A percentile compares a stretch with the other conserved stretches of the same genome.
Evolutionary conservation across 2,888 invertebrate genomes (phyloP).

Genomic region (Monoplex corrugatus): DNA sequence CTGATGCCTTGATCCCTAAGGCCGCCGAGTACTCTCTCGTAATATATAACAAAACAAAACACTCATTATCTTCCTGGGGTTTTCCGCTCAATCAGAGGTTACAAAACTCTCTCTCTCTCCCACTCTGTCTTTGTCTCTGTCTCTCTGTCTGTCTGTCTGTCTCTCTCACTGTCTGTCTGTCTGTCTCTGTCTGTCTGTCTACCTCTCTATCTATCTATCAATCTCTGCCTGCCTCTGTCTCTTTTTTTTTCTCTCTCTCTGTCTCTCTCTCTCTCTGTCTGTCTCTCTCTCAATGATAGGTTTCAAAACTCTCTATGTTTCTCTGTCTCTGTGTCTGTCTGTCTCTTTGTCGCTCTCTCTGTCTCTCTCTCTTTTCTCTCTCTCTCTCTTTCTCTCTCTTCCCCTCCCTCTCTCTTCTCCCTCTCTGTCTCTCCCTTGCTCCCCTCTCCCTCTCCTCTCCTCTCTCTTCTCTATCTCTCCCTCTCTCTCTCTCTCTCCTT

Average conservation of each 20-base stretch:
- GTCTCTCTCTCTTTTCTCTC: neutral
- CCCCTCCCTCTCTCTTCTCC: constrained; percentile 4
- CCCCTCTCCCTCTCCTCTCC: neutral
- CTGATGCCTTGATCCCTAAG: too few relatives aligned
- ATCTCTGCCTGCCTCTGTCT: constrained; percentile 11
- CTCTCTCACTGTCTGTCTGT: constrained; percentile 34
- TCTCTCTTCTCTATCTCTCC: neutral
- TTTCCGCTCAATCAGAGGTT: too few relatives aligned
- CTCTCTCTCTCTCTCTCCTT: constrained; percentile 2
- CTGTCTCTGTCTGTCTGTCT: constrained; percentile 10
- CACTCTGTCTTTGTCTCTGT: neutral
- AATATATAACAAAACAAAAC: too few relatives aligned
- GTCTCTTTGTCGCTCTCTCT: constrained; percentile 11
- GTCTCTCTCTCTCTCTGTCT: neutral
- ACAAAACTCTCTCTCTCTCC: constrained; percentile 1
- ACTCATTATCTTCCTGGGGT: too few relatives aligned
- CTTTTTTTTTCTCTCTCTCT: neutral
- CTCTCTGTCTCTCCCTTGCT: neutral
- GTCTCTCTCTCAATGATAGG: too few relatives aligned
- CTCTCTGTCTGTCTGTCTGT: constrained; percentile 28
- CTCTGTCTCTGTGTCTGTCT: constrained; percentile 30
- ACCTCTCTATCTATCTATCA: neutral
- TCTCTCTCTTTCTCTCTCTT: neutral
- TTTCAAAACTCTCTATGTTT: constrained; percentile 22
- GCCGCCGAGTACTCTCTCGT: too few relatives aligned